A percentile compares a stretch with the other conserved stretches of the same genome.
These are phyloP conservation scores for Mesopsocus fuscifrons DNA, from an alignment of 2,888 invertebrate species.

Conservation along the genomic window DNA sequence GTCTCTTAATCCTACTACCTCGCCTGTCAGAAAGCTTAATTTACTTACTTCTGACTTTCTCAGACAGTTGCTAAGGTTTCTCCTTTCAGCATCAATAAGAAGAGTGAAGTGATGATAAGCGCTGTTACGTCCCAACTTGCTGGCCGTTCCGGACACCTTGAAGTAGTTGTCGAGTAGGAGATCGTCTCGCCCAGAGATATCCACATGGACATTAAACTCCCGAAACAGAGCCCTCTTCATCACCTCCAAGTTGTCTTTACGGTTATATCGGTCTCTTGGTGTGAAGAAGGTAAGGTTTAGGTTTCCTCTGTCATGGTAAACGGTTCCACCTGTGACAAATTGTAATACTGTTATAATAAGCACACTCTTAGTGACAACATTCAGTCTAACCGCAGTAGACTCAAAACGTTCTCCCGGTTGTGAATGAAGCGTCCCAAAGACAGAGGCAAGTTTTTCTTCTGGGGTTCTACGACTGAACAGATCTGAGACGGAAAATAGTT, in stretches of 20 bases:
- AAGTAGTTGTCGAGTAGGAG: conserved; percentile 57
- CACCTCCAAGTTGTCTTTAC: conserved; percentile 72
- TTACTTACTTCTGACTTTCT: conserved; percentile 50
- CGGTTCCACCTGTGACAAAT: conserved; percentile 52
- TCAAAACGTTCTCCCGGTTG: too few species aligned
- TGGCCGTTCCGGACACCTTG: conserved; percentile 89
- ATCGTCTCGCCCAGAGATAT: conserved; percentile 69
- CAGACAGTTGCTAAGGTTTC: conserved; percentile 48
- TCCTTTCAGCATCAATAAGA: conserved; percentile 67
- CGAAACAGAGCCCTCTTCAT: conserved; percentile 65
- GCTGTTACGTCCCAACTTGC: conserved; percentile 68
- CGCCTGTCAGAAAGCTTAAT: too few species aligned
- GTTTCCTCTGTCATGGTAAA: conserved; percentile 90
- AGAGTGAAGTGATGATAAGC: conserved; percentile 98
- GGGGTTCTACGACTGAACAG: too few species aligned
- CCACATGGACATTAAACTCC: conserved; percentile 58
- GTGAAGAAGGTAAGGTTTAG: conserved; percentile 86
- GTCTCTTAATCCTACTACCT: too few species aligned
- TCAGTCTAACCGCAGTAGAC: too few species aligned
- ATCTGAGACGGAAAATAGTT: too few species aligned
- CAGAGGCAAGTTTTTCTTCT: too few species aligned
- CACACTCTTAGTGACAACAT: too few species aligned
- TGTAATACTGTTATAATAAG: too few species aligned
- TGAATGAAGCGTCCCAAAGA: too few species aligned
- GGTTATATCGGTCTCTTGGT: conserved; percentile 58